Conservation (phyloP, 37 sponge, comb jelly and placozoan species). For the Agelas oroides region DNA sequence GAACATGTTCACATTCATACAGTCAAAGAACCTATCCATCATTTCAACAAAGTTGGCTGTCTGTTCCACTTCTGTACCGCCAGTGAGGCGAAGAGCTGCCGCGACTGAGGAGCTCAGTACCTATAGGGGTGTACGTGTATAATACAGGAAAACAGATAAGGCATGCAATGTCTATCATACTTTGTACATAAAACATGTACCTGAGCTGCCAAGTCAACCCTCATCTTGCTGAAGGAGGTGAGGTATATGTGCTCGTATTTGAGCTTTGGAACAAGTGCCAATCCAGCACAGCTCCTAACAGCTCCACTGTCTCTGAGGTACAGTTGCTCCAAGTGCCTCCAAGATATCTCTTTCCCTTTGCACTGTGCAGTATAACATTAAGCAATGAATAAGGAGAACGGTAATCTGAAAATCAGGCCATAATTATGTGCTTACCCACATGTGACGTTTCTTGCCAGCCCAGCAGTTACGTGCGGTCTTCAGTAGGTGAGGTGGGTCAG, state of each 20-base stretch:
- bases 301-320: slow-evolving; percentile 18
- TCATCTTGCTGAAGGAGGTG: slow-evolving; percentile 60
- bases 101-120: slow-evolving; percentile 40
- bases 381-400: too few species aligned
- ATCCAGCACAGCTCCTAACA: not conserved
- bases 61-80: slow-evolving; percentile 4
- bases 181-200: not conserved
- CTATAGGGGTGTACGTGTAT: not conserved
- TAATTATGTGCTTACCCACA: slow-evolving; percentile 56
- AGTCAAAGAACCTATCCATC: slow-evolving; percentile 54
- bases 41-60: slow-evolving; percentile 15
- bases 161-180: too few species aligned
- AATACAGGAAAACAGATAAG: too few species aligned
- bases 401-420: too few species aligned
- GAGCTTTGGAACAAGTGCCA: slow-evolving; percentile 50
- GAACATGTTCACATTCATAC: slow-evolving; percentile 44
- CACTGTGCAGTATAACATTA: too few species aligned
- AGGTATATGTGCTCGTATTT: slow-evolving; percentile 63
- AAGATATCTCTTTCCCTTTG: slow-evolving; percentile 16
- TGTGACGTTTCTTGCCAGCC: slow-evolving; percentile 3
- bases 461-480: slow-evolving; percentile 53
- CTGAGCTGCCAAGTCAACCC: slow-evolving; percentile 67
- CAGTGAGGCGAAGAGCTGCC: slow-evolving; percentile 15
- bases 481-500: slow-evolving; percentile 54
- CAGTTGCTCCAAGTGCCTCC: slow-evolving; percentile 36